These are phyloP conservation scores for Alosa alosa DNA, from an alignment of 2,113 vertebrate species.

Conservation along the genomic window DNA sequence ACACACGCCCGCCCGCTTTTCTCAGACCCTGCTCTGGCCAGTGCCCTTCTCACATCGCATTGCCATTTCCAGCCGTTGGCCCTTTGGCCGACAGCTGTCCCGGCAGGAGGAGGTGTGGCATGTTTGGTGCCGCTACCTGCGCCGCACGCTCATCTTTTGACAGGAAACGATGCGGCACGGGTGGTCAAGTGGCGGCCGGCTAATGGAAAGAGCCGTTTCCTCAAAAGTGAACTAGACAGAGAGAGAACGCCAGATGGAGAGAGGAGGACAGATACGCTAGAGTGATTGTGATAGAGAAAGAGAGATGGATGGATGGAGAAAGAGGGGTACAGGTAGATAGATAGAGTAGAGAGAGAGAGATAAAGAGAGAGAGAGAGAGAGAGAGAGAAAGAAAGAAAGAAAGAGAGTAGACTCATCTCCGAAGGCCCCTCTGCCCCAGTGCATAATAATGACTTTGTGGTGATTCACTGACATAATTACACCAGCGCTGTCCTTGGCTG, in stretches of 20 bases:
- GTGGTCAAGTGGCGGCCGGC: neutral
- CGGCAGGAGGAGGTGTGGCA: too few species aligned
- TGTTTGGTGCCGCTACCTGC: neutral
- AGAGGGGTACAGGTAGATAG: neutral
- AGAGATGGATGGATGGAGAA: neutral
- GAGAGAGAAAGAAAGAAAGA: neutral
- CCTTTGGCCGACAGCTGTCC: neutral
- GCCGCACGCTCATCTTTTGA: neutral
- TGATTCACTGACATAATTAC: conserved; percentile 19
- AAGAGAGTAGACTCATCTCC: neutral
- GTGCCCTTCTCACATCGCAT: neutral
- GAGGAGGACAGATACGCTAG: neutral
- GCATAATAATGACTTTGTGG: conserved; percentile 23
- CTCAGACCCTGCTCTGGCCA: neutral
- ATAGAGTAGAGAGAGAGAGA: neutral
- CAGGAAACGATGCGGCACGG: neutral
- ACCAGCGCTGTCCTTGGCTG: neutral
- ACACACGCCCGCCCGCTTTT: too few species aligned
- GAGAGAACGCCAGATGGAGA: neutral
- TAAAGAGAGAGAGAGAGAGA: neutral
- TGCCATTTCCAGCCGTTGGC: too few species aligned
- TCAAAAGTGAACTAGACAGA: neutral
- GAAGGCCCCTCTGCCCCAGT: neutral
- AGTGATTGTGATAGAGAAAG: neutral
- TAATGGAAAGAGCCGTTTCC: too few species aligned